These are phyloP conservation scores for Dastarcus helophoroides DNA, from an alignment of 2,888 invertebrate species.

Conservation along the genomic window DNA sequence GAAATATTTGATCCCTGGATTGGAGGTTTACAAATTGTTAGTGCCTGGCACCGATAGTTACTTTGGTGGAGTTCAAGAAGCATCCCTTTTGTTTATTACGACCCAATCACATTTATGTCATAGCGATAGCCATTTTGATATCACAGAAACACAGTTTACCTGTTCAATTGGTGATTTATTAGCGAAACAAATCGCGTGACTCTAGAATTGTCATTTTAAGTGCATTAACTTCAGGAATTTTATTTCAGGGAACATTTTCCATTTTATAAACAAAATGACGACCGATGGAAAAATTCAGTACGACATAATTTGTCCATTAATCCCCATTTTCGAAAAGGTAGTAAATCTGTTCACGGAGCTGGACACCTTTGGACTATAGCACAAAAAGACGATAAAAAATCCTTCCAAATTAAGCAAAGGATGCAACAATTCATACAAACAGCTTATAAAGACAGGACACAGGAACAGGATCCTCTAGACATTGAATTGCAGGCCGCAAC, in stretches of 20 bases:
- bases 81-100: too few species aligned
- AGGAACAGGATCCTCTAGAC: constrained; percentile 31
- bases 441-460: constrained; percentile 27
- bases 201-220: too few species aligned
- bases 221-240: too few species aligned
- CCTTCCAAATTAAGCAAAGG: constrained; percentile 47
- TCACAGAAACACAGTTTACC: too few species aligned
- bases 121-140: too few species aligned
- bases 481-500: constrained; percentile 45
- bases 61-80: too few species aligned
- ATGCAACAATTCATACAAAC: constrained; percentile 43
- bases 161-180: too few species aligned
- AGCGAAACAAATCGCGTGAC: too few species aligned
- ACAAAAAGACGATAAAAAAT: constrained; percentile 47
- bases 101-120: too few species aligned
- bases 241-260: constrained; percentile 70
- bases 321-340: constrained; percentile 81
- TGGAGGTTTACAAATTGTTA: too few species aligned
- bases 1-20: too few species aligned
- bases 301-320: constrained; percentile 85
- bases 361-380: constrained; percentile 86
- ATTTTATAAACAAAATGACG: constrained; percentile 80
- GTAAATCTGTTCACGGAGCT: constrained; percentile 75
- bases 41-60: too few species aligned
- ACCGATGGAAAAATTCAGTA: constrained; percentile 88